Base-by-base conservation (phyloP, 2,797 vertebrate species). In the Hydrolagus colliei region DNA sequence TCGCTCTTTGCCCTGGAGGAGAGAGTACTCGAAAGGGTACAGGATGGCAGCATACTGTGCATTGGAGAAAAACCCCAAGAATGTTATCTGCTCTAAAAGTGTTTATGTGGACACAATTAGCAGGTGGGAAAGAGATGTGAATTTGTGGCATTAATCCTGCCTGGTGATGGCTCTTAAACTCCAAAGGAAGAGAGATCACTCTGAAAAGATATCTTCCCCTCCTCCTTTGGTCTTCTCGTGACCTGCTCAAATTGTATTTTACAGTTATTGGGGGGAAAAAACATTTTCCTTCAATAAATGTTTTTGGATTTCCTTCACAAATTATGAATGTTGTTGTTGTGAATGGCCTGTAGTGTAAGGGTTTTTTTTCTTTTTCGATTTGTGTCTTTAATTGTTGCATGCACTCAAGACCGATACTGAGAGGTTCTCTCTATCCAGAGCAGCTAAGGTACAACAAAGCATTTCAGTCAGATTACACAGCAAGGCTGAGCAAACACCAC, bases 1-100 rank as follows among this genome's bases (percentile, higher is more conserved):
- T 94, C 92, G 93, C 93, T 94, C 91, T 94, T 95, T 96, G 93
- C 93, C 95, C 95, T 93, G 91, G 93, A 95, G 95, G 93, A 92
- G 94, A 94, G 93, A 88, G 88, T 93, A 91, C 95, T 95, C 93
- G 94, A 95, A 96, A 95, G 93, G 93, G 90, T 93, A 96, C 94
- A 93, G 93, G 95, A 94, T 96, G 93, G 93, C 93, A 92, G 89
- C 91, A 91, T 88, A 92, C 93, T 93, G 93, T 93, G 92, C 93
- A 93, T 92, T 93, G 95, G 93, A 65, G 89, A 93, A 88, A 71
- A 86, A 52, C 2, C 2, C 41, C 65, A 68, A 32, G 62, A 20
- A 52, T 84, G 8, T 10, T 84, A 71, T 84, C 79, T 27, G 18
- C 79, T 84, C 32, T 35, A 71, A 41, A 27, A 68, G 79, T 84